Evolutionary conservation across 2,113 vertebrate genomes (phyloP), one percentile per base, ranked within the genome.

Genomic region (Pachycephala philippinensis): DNA sequence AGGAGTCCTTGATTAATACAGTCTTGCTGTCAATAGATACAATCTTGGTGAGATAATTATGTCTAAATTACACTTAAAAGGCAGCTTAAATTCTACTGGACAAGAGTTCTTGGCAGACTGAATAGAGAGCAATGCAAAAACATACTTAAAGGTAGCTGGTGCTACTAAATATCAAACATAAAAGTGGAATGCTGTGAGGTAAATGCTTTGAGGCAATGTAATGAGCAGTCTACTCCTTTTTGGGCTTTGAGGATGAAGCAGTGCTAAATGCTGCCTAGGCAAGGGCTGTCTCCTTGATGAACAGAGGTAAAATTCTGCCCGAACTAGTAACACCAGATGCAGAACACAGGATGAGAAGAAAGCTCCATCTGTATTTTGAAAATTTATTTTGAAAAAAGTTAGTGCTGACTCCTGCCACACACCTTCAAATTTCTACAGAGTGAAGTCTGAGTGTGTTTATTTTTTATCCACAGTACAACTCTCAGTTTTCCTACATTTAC

Each of bases 1-100:
- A 77, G 50, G 24, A 82, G 22, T 47, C 50, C 75, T 95, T 93
- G 87, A 96, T 92, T 81, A 96, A 94, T 79, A 81, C 35, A 64
- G 71, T 80, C 92, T 94, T 80, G 71, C 52, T 96, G 79, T 93
- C 85, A 94, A 76, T n/a, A 95, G 94, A 96, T 83, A 93, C 35
- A 92, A 96, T 94, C 84, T 94, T 54, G 44, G 93, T 44, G 60
- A 93, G 88, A 80, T 92, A 96, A 97, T 96, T 94, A 93, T 2
- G 59, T 83, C 78, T 95, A 95, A 96, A 90, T 96, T 94, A 80
- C 87, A 89, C 79, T 86, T 92, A 9, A 84, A 71, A 86, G 77
- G 84, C 82, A 96, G 61, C 50, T 94, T 95, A 89, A 94, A 93
- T 45, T 84, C 53, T 66, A 80, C 85, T 78, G 96, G 95, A 96